Conservation (phyloP, 2,113 vertebrate species). For the Tetrax tetrax region DNA sequence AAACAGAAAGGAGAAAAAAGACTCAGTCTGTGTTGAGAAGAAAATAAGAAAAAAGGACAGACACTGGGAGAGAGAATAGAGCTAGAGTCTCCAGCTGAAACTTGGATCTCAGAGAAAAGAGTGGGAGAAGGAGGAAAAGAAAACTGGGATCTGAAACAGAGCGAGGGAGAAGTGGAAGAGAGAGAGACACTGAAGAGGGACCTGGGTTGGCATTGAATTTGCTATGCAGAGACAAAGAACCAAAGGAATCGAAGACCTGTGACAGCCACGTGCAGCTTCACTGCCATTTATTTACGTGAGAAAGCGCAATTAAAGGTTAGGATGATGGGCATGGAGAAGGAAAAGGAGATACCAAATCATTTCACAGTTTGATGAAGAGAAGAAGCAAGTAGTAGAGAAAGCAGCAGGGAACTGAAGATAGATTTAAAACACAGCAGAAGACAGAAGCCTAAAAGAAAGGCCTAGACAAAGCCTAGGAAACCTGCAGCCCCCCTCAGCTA, state of each 20-base stretch:
- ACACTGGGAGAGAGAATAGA: background rate
- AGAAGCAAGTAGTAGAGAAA: background rate
- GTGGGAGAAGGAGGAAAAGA: background rate
- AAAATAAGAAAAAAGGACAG: background rate
- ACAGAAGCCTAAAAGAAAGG: background rate
- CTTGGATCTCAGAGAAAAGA: background rate
- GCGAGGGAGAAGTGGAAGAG: background rate
- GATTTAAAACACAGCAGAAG: background rate
- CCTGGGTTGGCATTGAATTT: background rate
- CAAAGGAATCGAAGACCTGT: background rate
- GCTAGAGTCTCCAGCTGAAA: background rate
- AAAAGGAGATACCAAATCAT: background rate
- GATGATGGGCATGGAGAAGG: background rate
- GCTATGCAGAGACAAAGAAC: background rate
- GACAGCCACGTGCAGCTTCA: background rate
- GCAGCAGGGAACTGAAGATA: background rate
- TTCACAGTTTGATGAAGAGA: background rate
- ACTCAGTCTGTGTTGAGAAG: background rate
- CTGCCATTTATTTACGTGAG: background rate
- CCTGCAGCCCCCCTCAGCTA: background rate
- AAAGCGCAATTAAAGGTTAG: background rate
- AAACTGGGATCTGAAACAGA: background rate
- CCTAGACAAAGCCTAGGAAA: background rate
- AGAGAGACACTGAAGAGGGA: background rate
- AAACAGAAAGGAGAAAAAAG: background rate